Conservation (phyloP, 2,113 vertebrate genomes). For the Marmota monax region DNA sequence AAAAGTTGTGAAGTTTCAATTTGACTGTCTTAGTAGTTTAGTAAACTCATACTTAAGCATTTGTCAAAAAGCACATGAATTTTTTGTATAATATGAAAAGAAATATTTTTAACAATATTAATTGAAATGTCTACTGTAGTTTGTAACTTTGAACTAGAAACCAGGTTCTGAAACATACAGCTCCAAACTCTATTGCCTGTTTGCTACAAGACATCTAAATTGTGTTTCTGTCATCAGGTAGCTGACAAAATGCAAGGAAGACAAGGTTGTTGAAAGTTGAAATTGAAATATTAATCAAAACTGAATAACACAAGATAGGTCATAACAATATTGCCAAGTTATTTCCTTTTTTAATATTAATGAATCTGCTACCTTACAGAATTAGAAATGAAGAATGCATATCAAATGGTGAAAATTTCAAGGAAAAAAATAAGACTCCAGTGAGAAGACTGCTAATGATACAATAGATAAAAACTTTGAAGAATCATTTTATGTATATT, state of each 20-base stretch:
- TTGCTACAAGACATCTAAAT: not conserved
- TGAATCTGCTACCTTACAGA: not conserved
- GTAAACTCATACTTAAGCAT: conserved; percentile 53
- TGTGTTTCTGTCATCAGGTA: not conserved
- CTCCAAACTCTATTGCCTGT: not conserved
- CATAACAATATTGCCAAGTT: not conserved
- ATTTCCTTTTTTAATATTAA: conserved; percentile 33
- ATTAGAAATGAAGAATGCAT: conserved; percentile 2
- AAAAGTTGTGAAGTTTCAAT: conserved; percentile 35
- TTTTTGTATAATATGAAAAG: not conserved
- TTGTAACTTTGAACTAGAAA: conserved; percentile 12
- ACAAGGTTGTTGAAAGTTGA: not conserved
- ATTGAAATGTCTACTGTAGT: not conserved
- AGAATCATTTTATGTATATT: not conserved
- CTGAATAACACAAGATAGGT: not conserved
- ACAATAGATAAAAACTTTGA: not conserved
- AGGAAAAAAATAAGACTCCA: not conserved
- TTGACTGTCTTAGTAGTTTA: conserved; percentile 28
- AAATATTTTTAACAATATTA: conserved; percentile 53
- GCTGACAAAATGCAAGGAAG: not conserved
- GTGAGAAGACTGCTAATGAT: not conserved
- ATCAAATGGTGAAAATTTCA: conserved; percentile 27
- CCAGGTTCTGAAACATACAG: not conserved
- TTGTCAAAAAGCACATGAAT: not conserved
- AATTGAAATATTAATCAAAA: conserved; percentile 45